Evolutionary conservation across 2,797 vertebrate species (phyloP).

Genomic region (Graptemys geographica): DNA sequence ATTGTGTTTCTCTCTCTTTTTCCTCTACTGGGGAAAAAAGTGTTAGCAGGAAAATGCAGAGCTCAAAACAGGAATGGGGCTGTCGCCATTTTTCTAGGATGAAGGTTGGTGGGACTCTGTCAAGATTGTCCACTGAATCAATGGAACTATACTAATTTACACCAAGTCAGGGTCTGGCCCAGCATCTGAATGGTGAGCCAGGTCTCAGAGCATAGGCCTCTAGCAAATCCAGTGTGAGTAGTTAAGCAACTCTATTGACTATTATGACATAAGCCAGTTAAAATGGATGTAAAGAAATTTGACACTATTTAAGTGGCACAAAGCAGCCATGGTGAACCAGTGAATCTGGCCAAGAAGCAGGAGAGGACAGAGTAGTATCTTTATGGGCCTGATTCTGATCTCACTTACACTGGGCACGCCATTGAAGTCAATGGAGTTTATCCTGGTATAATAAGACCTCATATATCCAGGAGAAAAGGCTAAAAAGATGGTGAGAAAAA

Average conservation of each 20-base stretch:
- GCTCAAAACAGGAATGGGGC: conserved; percentile 26
- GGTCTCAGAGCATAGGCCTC: conserved; percentile 39
- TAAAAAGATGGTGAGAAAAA: background rate
- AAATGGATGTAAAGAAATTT: conserved; percentile 62
- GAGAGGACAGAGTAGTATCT: background rate
- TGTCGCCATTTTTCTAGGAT: conserved; percentile 61
- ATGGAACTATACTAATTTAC: conserved; percentile 32
- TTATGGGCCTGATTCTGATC: conserved; percentile 25
- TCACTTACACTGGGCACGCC: background rate
- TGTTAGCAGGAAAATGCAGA: conserved; percentile 43
- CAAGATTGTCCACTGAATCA: conserved; percentile 30
- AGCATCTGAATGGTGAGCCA: conserved; percentile 28
- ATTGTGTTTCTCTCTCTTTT: conserved; percentile 29
- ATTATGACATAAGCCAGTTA: conserved; percentile 52
- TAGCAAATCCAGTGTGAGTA: conserved; percentile 41
- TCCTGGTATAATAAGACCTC: background rate
- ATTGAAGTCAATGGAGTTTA: conserved; percentile 13
- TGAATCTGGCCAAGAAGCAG: conserved; percentile 15
- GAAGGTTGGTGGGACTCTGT: conserved; percentile 68
- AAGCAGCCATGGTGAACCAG: conserved; percentile 39
- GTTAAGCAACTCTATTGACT: conserved; percentile 41
- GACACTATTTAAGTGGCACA: conserved; percentile 43
- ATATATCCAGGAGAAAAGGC: background rate
- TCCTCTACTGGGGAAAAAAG: conserved; percentile 54
- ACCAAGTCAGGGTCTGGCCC: conserved; percentile 26